Evolutionary conservation across 2,888 invertebrate species (phyloP).

Genomic region (Schrankia costaestrigalis): DNA sequence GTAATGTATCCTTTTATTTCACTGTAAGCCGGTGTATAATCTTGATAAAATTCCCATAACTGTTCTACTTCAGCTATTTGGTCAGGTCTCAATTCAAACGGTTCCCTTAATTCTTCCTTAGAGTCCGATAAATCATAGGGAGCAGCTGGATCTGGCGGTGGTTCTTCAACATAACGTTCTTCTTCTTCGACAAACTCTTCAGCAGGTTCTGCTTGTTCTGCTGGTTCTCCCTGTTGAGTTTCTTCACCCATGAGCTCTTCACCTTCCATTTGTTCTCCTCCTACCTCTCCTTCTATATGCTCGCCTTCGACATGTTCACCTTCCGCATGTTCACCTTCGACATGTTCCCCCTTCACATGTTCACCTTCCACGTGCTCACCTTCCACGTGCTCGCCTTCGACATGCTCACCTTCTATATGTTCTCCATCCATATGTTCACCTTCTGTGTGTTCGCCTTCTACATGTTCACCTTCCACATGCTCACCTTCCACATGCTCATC

Average conservation of each 20-base stretch:
- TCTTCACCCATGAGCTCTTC: slow-evolving; percentile 12
- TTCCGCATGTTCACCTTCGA: slow-evolving; percentile 16
- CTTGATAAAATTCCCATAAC: slow-evolving; percentile 64
- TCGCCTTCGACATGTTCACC: slow-evolving; percentile 17
- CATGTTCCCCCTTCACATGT: slow-evolving; percentile 9
- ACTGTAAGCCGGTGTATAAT: slow-evolving; percentile 67
- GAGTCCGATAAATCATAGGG: slow-evolving; percentile 64
- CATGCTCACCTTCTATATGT: not conserved
- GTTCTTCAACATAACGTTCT: slow-evolving; percentile 51
- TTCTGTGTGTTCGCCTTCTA: not conserved
- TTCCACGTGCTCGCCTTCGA: slow-evolving; percentile 1
- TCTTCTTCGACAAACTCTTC: slow-evolving; percentile 55
- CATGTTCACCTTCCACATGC: slow-evolving; percentile 7
- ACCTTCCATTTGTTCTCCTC: slow-evolving; percentile 4
- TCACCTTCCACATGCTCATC: slow-evolving; percentile 4
- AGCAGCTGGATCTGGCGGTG: slow-evolving; percentile 67
- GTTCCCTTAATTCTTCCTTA: slow-evolving; percentile 56
- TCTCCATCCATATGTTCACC: slow-evolving; percentile 1
- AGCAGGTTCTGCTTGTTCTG: slow-evolving; percentile 27
- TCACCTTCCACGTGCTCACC: slow-evolving; percentile 1
- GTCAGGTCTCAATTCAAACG: slow-evolving; percentile 60
- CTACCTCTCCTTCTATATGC: not conserved
- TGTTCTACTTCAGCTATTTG: slow-evolving; percentile 66
- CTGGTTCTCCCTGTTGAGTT: slow-evolving; percentile 21
- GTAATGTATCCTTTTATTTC: slow-evolving; percentile 63